phyloP scores from a whole-genome alignment of 2,797 vertebrate species.

The Podarcis siculus region DNA sequence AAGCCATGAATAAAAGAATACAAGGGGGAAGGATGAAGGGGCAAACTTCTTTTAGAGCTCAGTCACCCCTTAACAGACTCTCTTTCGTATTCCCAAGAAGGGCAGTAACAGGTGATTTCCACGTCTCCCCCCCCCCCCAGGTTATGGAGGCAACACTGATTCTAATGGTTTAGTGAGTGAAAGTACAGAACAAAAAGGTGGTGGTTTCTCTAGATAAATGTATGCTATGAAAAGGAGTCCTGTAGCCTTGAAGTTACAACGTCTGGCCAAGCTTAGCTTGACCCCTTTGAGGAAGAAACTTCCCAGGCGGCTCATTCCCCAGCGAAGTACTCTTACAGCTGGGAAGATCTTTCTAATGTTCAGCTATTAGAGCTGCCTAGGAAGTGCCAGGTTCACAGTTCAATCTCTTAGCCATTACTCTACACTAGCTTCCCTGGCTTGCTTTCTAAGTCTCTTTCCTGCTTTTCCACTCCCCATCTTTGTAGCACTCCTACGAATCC shows the following conservation, averaged over 20 bases:
- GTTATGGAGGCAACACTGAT: not conserved
- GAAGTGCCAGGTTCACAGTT: not conserved
- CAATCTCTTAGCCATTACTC: not conserved
- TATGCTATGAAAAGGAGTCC: not conserved
- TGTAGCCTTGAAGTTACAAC: not conserved
- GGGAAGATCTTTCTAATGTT: not conserved
- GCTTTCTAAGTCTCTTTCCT: not conserved
- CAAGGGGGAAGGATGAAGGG: not conserved
- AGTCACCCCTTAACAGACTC: not conserved
- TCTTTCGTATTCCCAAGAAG: not conserved
- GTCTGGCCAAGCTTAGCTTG: not conserved
- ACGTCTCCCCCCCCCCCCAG: not conserved
- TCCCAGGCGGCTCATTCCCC: not conserved
- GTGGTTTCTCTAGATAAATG: not conserved
- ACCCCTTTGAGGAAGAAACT: not conserved
- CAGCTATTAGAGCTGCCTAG: not conserved
- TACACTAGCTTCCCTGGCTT: not conserved
- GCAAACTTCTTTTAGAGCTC: not conserved
- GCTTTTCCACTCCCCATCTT: not conserved
- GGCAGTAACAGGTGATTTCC: not conserved
- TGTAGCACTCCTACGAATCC: not conserved
- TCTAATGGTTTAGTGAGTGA: not conserved
- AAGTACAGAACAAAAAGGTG: not conserved
- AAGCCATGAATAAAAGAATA: conserved; percentile 1
- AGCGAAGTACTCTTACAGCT: not conserved